Base-by-base conservation (phyloP, 2,797 vertebrate genomes). In the Notolabrus celidotus region DNA sequence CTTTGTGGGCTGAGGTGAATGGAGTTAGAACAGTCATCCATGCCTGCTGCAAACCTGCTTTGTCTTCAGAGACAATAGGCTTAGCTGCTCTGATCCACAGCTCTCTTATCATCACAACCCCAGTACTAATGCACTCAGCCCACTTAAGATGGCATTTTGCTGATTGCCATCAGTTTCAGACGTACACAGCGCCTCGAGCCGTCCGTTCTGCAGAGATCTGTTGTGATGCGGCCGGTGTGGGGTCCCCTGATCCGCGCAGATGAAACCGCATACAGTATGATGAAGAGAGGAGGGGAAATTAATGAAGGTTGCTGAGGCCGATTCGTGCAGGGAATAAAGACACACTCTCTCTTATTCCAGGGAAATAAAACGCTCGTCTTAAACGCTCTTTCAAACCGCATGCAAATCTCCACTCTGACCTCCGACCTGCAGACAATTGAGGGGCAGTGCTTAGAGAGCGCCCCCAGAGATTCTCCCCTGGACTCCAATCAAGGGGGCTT, bases 11-110 rank as follows among this genome's bases (percentile, higher is more conserved):
- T 57, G 80, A 82, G 78, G 82, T 82, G 84, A 89, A 92, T 89
- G 73, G 77, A 86, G 78, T 85, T 78, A 74, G 73, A 91, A 87
- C 74, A 87, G 88, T 91, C 77, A 79, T 76, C 85, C 87, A 77
- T 73, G 77, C 84, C 77, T 82, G 73, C 81, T 88, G 68, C 74
- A 87, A 82, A 66, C 65, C 78, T 57, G 76, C 85, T 93, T 93
- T 94, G 90, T 93, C 90, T 83, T 84, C 51, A 82, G 83, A 94
- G 88, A 94, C 92, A 94, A 95, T 84, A 86, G 81, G 77, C 82
- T 91, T 86, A 90, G 87, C 79, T 65, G 46, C 77, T 71, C 77
- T 83, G 74, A 91, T 88, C 86, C 82, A 74, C 77, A 77, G 60
- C 71, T 77, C 80, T 79, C 54, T 74, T 89, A 88, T 90, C 88